Conservation (phyloP, 2,888 invertebrate genomes). For the Orthosia gothica region DNA sequence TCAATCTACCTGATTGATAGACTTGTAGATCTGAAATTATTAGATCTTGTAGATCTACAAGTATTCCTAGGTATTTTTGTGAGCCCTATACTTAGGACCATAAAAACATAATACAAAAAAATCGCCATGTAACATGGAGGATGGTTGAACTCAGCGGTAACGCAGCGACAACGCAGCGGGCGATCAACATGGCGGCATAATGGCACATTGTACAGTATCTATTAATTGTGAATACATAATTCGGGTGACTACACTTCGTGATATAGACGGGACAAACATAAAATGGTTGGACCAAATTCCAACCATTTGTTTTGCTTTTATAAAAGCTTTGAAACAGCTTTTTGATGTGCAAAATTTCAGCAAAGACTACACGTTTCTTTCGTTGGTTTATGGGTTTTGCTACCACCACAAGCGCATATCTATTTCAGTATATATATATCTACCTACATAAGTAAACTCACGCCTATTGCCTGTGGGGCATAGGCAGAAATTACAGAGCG, state of each 20-base stretch:
- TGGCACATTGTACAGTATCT: slow-evolving; percentile 56
- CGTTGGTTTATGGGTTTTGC: too few relatives aligned
- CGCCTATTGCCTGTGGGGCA: too few relatives aligned
- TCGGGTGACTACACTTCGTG: slow-evolving; percentile 20
- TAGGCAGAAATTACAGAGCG: too few relatives aligned
- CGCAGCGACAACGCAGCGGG: slow-evolving; percentile 57
- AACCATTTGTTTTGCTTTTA: too few relatives aligned
- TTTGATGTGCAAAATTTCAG: not conserved
- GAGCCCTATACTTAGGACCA: not conserved
- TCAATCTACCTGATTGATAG: too few relatives aligned
- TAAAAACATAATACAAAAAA: slow-evolving; percentile 11
- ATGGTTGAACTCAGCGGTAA: slow-evolving; percentile 43
- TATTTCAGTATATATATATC: too few relatives aligned
- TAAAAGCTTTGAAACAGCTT: not conserved
- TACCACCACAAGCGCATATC: too few relatives aligned
- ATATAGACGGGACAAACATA: not conserved
- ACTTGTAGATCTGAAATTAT: too few relatives aligned
- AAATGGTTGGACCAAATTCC: too few relatives aligned
- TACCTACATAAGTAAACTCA: too few relatives aligned
- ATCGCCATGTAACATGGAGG: slow-evolving; percentile 13
- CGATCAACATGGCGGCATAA: slow-evolving; percentile 63
- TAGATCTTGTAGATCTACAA: too few relatives aligned
- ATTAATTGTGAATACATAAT: slow-evolving; percentile 66
- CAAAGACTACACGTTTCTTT: too few relatives aligned
- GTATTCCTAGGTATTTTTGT: not conserved